Percentiles rank a stretch among this genome's conserved stretches.
These are phyloP conservation scores for Cromileptes altivelis DNA, from an alignment of 2,113 vertebrate species.

Conservation along the genomic window DNA sequence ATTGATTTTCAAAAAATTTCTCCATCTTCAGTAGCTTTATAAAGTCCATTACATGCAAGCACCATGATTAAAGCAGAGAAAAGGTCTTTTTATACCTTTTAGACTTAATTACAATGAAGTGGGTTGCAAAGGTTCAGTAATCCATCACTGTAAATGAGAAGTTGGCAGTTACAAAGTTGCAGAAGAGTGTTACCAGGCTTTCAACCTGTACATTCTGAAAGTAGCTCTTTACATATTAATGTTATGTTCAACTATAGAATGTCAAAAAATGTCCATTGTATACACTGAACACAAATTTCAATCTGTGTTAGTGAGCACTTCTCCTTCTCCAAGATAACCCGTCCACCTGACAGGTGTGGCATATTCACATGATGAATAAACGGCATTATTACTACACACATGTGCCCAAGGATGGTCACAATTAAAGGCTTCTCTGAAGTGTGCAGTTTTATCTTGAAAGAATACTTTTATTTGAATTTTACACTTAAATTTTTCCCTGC, in stretches of 20 bases:
- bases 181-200: neutral
- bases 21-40: neutral
- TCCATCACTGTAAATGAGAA: neutral
- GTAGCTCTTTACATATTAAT: neutral
- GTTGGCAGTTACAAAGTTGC: neutral
- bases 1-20: neutral
- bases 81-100: accelerated
- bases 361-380: too few species aligned
- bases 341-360: too few species aligned
- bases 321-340: too few species aligned
- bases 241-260: neutral
- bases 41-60: neutral
- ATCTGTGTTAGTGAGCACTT: too few species aligned
- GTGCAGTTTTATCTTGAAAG: too few species aligned
- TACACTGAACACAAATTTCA: neutral
- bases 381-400: too few species aligned
- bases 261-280: neutral
- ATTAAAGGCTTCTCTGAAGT: too few species aligned
- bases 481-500: too few species aligned
- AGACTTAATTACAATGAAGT: neutral
- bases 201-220: neutral
- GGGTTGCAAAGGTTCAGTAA: neutral
- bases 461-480: too few species aligned
- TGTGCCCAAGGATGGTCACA: too few species aligned
- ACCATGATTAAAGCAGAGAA: neutral